A percentile compares a stretch with the other conserved stretches of the same genome.
Conservation (phyloP, 2,888 invertebrate species). For the Portevinia maculata region DNA sequence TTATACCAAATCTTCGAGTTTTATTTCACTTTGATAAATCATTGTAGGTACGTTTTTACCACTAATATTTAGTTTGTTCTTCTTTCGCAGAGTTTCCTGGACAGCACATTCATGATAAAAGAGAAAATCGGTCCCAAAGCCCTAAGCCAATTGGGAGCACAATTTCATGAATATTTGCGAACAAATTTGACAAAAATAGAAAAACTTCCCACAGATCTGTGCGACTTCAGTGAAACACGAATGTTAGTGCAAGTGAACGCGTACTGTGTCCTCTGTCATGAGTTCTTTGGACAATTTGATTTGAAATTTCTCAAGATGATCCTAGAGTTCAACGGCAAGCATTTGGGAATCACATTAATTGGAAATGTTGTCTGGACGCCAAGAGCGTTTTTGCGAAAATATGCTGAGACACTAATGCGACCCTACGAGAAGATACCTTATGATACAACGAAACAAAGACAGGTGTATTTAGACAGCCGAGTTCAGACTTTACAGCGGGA, state of each 20-base stretch:
- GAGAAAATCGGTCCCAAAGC: slow-evolving; percentile 76
- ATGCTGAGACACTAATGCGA: slow-evolving; percentile 84
- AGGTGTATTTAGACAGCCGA: slow-evolving; percentile 85
- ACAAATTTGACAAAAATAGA: slow-evolving; percentile 76
- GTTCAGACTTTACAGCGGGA: slow-evolving; percentile 86
- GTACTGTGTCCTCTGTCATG: slow-evolving; percentile 87
- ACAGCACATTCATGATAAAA: slow-evolving; percentile 77
- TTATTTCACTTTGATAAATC: not conserved
- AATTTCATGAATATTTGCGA: slow-evolving; percentile 79
- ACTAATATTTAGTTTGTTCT: not conserved
- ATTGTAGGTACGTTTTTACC: no score
- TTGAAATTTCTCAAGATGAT: slow-evolving; percentile 89
- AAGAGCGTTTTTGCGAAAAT: slow-evolving; percentile 89
- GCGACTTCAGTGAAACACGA: slow-evolving; percentile 86
- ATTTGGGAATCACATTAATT: slow-evolving; percentile 90
- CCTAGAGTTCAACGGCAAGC: slow-evolving; percentile 90
- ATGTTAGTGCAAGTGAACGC: slow-evolving; percentile 87
- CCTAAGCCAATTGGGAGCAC: slow-evolving; percentile 77
- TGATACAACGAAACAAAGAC: slow-evolving; percentile 83
- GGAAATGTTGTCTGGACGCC: slow-evolving; percentile 94
- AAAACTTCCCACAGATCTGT: slow-evolving; percentile 86
- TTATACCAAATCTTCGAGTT: no score
- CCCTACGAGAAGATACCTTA: slow-evolving; percentile 82
- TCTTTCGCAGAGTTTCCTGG: slow-evolving; percentile 77
- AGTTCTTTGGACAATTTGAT: slow-evolving; percentile 90